phyloP scores from a whole-genome alignment of 2,888 invertebrate species.

The Pterostichus madidus region DNA sequence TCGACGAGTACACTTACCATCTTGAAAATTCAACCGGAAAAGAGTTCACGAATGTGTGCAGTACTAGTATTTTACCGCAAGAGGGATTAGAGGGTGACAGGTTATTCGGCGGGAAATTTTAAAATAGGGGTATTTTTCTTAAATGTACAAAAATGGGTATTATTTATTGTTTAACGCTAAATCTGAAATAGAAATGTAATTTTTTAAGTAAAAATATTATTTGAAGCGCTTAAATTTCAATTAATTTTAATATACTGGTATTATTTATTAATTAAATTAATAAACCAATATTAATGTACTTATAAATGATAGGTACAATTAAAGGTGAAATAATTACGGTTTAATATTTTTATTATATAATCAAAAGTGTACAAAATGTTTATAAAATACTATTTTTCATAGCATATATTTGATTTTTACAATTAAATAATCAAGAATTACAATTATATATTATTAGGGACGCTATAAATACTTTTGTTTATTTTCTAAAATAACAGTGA shows the following conservation, averaged over 20 bases:
- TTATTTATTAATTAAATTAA: neutral
- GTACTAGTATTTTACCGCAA: neutral
- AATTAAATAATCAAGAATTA: conserved; percentile 2
- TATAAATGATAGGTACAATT: neutral
- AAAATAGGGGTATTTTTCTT: neutral
- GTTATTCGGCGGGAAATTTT: conserved; percentile 8
- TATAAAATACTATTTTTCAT: neutral
- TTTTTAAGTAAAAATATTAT: too few species aligned
- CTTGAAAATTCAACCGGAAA: conserved; percentile 71
- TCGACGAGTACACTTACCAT: conserved; percentile 71
- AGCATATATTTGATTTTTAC: neutral
- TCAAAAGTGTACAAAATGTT: conserved; percentile 10
- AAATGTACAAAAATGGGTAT: neutral
- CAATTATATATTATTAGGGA: neutral
- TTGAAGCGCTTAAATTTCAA: too few species aligned
- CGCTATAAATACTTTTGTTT: conserved; percentile 47
- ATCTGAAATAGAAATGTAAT: neutral
- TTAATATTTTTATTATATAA: conserved; percentile 20
- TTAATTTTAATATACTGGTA: too few species aligned
- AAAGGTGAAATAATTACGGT: neutral
- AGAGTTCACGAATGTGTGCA: conserved; percentile 65
- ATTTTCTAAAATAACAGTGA: conserved; percentile 61
- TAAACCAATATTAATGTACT: neutral
- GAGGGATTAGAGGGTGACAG: conserved; percentile 18
- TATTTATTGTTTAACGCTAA: neutral